Evolutionary conservation across 2,113 vertebrate species (phyloP).

Genomic region (Mormoops blainvillei): DNA sequence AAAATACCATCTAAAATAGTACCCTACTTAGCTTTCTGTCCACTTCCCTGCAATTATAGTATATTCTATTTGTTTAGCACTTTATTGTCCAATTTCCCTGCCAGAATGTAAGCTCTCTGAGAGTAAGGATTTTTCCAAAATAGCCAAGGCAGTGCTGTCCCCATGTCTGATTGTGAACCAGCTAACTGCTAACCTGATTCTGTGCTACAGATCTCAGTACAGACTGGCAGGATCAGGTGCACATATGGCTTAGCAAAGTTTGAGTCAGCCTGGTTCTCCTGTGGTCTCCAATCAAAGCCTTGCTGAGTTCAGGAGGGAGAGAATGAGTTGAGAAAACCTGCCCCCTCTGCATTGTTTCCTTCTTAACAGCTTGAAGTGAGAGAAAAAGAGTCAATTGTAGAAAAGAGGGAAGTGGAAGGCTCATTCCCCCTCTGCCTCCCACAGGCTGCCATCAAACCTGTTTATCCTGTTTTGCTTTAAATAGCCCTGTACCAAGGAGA

Average conservation of each 20-base stretch:
- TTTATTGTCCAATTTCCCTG: background rate
- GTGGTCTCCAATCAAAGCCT: conserved; percentile 3
- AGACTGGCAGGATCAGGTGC: background rate
- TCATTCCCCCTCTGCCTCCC: background rate
- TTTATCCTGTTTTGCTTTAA: conserved; percentile 26
- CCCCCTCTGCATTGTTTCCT: background rate
- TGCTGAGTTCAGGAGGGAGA: background rate
- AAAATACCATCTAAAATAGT: background rate
- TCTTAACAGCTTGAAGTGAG: conserved; percentile 7
- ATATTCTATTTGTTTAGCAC: background rate
- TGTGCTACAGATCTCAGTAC: background rate
- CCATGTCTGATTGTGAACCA: background rate
- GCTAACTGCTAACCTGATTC: background rate
- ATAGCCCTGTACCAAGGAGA: background rate
- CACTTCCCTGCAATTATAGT: background rate
- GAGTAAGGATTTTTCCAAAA: background rate
- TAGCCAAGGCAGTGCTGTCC: background rate
- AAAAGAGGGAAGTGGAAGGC: background rate
- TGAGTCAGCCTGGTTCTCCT: background rate
- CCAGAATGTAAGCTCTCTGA: background rate
- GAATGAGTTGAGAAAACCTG: background rate
- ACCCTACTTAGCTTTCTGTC: background rate
- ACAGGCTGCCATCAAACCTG: conserved; percentile 3
- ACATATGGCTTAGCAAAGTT: background rate
- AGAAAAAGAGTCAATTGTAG: conserved; percentile 13